Evolutionary conservation across 2,888 invertebrate genomes (phyloP).

Genomic region (Aphidius colemani): DNA sequence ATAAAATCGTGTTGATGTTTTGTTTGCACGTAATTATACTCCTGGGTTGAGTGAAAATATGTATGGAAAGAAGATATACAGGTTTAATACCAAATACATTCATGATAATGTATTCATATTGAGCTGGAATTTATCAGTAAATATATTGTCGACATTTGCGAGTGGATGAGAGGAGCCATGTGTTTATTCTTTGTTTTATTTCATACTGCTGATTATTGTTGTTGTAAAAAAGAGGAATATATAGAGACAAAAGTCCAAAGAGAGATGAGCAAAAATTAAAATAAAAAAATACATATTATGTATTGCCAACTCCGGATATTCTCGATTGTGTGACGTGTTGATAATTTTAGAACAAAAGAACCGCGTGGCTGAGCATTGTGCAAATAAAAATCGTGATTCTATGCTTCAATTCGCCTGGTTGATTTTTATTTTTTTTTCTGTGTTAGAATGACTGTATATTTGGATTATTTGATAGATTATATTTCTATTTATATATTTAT

Average conservation of each 20-base stretch:
- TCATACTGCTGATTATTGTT: no score
- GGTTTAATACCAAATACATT: background rate
- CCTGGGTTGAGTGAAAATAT: constrained; percentile 41
- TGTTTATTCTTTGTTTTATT: constrained; percentile 45
- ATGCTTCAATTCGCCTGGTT: constrained; percentile 15
- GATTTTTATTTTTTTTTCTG: background rate
- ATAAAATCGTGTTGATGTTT: no score
- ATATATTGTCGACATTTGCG: no score
- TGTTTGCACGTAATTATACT: no score
- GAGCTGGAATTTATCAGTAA: background rate
- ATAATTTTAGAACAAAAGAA: constrained; percentile 58
- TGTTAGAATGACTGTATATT: background rate
- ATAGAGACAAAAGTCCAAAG: no score
- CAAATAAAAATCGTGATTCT: constrained; percentile 46
- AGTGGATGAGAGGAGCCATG: constrained; percentile 1
- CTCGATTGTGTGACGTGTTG: constrained; percentile 58
- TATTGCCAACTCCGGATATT: background rate
- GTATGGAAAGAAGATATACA: constrained; percentile 47
- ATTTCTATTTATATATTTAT: background rate
- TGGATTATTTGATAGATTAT: background rate
- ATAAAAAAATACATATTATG: no score
- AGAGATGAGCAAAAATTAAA: no score
- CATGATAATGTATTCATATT: background rate
- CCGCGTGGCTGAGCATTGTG: constrained; percentile 48
- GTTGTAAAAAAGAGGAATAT: no score